Evolutionary conservation across 1,140 invertebrate genomes (phyloP), one percentile per base, ranked within the genome.

Genomic region (Aphidius ervi): DNA sequence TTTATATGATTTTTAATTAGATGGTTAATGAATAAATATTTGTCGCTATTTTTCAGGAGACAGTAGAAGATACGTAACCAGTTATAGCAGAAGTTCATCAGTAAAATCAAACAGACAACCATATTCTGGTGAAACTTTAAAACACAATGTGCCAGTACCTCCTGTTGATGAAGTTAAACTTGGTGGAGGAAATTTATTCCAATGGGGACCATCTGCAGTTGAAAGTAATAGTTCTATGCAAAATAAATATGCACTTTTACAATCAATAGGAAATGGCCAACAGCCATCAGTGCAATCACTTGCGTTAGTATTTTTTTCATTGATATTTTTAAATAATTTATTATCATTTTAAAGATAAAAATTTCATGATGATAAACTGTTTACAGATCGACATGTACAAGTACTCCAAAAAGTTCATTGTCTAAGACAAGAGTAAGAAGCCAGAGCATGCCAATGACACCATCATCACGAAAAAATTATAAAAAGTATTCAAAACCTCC

Each of bases 41-140:
- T 31, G 23, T 31, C 4, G 23, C 23, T 23, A 10, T 53, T 46
- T 46, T 39, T n/a, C 6, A 66, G 71, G 70, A 48, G 71, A 72
- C 16, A 74, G 76, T 31, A 62, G 67, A 31, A 64, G 66, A 42
- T 53, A 50, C 42, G 46, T 63, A n/a, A 77, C 75, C 23, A 78
- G 78, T 47, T 67, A 62, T 61, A 72, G 72, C 54, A 77, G 76
- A 75, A 72, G 68, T 63, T 70, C 72, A 45, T 62, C 65, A 10
- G 68, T 67, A 47, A 67, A 66, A 9, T 70, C 71, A 20, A 67
- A 65, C 42, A 66, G 70, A 52, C 65, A 66, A 58, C 58, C 68
- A 5, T 82, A 82, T 56, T 73, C 74, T 4, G 77, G 84, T 6
- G 80, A 84, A 64, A 69, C 78, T 5, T 73, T 80, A 3, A 84